Conservation (phyloP, 2,888 invertebrate species). For the Troides oblongomaculatus region DNA sequence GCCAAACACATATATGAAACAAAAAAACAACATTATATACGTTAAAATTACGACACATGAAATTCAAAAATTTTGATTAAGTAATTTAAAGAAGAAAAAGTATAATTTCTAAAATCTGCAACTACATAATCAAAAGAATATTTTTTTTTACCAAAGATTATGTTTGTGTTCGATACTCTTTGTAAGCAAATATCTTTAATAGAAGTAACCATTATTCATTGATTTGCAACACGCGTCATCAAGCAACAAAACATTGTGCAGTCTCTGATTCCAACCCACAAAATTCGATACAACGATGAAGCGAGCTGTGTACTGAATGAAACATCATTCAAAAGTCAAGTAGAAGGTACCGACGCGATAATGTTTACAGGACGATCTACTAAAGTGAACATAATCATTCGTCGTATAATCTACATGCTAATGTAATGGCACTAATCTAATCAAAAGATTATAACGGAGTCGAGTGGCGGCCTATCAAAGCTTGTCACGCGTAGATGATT, state of each 20-base stretch:
- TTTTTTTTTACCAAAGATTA: too few relatives aligned
- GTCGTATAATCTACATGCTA: constrained; percentile 14
- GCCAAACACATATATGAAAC: too few relatives aligned
- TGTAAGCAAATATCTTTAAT: too few relatives aligned
- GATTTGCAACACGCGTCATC: too few relatives aligned
- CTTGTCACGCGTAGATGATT: constrained; percentile 22
- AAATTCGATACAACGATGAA: neutral
- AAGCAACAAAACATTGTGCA: neutral
- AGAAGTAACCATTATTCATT: neutral
- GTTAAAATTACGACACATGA: too few relatives aligned
- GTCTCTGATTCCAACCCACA: neutral
- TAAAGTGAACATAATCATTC: neutral
- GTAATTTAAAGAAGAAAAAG: too few relatives aligned
- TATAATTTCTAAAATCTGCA: too few relatives aligned
- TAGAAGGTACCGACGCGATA: neutral
- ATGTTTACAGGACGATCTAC: constrained; percentile 6
- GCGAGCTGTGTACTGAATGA: neutral
- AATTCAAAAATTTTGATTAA: too few relatives aligned
- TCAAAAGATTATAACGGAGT: constrained; percentile 14
- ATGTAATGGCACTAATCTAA: constrained; percentile 24
- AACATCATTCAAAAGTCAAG: neutral
- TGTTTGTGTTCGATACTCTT: too few relatives aligned
- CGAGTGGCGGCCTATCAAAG: constrained; percentile 11
- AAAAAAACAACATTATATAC: too few relatives aligned
- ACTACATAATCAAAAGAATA: too few relatives aligned